phyloP scores from a whole-genome alignment of 2,888 invertebrate genomes.

The Dolichomitus sp. region DNA sequence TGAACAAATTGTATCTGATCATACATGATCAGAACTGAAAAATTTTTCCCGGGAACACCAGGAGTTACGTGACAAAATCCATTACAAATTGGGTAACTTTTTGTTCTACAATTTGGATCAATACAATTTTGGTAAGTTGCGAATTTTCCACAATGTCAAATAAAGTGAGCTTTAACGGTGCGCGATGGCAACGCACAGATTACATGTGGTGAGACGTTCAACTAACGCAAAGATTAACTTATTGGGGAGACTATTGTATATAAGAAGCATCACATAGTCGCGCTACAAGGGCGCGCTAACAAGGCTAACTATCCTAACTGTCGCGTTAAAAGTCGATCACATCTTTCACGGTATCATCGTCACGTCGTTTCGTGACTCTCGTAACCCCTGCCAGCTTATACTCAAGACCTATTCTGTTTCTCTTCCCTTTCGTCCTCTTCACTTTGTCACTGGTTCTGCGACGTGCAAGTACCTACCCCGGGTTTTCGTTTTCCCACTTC shows the following conservation, averaged over 20 bases:
- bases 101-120: background rate
- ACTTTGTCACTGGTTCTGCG: background rate
- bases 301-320: slow-evolving; percentile 63
- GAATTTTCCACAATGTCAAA: background rate
- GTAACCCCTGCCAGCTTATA: slow-evolving; percentile 47
- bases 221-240: background rate
- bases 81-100: no score
- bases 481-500: slow-evolving; percentile 19
- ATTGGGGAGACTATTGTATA: background rate
- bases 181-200: background rate
- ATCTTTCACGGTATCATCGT: slow-evolving; percentile 62
- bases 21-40: no score
- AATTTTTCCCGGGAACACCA: no score
- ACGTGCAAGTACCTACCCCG: background rate
- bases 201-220: background rate
- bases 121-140: background rate
- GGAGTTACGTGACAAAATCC: background rate
- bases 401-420: slow-evolving; percentile 33
- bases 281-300: slow-evolving; percentile 52
- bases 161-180: background rate
- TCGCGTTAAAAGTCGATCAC: slow-evolving; percentile 68
- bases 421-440: slow-evolving; percentile 9
- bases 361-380: slow-evolving; percentile 52
- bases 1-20: no score
- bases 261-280: background rate